Percentiles rank a stretch among this genome's conserved stretches.
phyloP scores from a whole-genome alignment of 1,140 invertebrate species.

The Frieseomelitta varia region DNA sequence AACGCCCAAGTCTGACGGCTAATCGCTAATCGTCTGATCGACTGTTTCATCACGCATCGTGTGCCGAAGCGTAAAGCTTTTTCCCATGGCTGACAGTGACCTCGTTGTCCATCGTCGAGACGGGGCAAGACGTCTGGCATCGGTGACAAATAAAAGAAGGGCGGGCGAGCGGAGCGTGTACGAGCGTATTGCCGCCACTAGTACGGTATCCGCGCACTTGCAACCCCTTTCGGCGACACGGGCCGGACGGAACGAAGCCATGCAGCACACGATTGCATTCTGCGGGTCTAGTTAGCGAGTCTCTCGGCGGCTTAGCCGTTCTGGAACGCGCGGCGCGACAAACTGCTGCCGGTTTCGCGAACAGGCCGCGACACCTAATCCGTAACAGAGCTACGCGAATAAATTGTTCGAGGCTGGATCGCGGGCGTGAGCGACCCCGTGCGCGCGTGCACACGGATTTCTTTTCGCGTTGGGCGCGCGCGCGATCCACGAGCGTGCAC shows the following conservation, averaged over 20 bases:
- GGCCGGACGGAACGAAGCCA: slow-evolving; percentile 63
- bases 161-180: slow-evolving; percentile 53
- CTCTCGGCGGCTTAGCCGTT: slow-evolving; percentile 35
- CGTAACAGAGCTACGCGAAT: slow-evolving; percentile 10
- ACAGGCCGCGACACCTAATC: slow-evolving; percentile 34
- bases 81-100: slow-evolving; percentile 49
- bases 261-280: slow-evolving; percentile 47
- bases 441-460: neutral
- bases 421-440: neutral
- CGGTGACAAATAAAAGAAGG: slow-evolving; percentile 60
- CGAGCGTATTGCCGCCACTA: slow-evolving; percentile 55
- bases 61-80: neutral
- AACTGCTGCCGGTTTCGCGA: neutral
- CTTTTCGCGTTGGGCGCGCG: neutral
- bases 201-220: slow-evolving; percentile 69
- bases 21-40: slow-evolving; percentile 31
- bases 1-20: neutral
- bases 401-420: slow-evolving; percentile 21
- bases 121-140: slow-evolving; percentile 57
- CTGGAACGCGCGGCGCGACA: slow-evolving; percentile 40
- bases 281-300: slow-evolving; percentile 57
- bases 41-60: slow-evolving; percentile 13
- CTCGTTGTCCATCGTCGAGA: slow-evolving; percentile 53
- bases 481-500: slow-evolving; percentile 3
- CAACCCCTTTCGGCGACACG: slow-evolving; percentile 58